phyloP scores from a whole-genome alignment of 2,113 vertebrate genomes.

The Trichechus manatus region DNA sequence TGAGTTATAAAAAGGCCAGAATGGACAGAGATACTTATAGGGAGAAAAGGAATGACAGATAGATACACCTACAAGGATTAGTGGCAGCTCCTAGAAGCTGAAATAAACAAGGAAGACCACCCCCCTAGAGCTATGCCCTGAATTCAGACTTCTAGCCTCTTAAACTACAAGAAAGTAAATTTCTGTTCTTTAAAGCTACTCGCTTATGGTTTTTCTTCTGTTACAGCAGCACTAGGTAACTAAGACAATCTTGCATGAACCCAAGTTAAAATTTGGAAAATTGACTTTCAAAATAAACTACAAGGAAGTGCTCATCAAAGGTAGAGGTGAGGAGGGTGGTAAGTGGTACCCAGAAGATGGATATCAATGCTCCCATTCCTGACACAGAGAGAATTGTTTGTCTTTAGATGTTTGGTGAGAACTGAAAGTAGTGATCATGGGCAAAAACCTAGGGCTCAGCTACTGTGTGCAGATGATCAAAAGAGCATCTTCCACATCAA shows the following conservation, averaged over 20 bases:
- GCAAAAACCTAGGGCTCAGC: neutral
- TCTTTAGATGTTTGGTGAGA: neutral
- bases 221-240: neutral
- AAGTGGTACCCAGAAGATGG: neutral
- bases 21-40: too few species aligned
- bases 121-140: too few species aligned
- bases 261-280: neutral
- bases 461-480: neutral
- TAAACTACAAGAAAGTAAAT: neutral
- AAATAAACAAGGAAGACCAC: too few species aligned
- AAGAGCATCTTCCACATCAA: neutral
- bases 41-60: too few species aligned
- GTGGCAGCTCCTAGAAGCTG: too few species aligned
- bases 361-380: accelerated
- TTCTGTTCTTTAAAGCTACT: neutral
- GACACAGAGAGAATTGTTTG: neutral
- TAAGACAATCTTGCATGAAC: neutral
- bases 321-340: neutral
- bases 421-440: neutral
- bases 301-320: neutral
- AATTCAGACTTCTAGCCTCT: neutral
- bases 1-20: too few species aligned
- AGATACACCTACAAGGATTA: too few species aligned
- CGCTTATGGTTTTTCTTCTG: neutral
- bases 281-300: neutral